phyloP scores from a whole-genome alignment of 1,140 invertebrate genomes.

The Bombus haemorrhoidalis region DNA sequence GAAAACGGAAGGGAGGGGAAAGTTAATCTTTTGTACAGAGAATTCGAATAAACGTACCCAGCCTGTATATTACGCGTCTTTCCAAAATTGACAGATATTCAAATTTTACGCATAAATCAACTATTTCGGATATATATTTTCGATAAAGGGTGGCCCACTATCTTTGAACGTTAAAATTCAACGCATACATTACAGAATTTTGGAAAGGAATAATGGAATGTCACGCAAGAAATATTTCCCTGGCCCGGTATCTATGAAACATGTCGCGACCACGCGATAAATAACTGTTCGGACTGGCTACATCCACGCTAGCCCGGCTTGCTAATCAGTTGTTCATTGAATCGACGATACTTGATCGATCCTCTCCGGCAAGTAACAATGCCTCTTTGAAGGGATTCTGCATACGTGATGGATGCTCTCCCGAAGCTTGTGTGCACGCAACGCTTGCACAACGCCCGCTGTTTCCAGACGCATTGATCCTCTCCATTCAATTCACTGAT shows the following conservation, averaged over 20 bases:
- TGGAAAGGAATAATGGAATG: not conserved
- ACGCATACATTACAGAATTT: not conserved
- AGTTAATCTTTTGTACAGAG: too few relatives aligned
- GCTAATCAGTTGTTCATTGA: slow-evolving; percentile 43
- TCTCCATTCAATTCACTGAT: slow-evolving; percentile 58
- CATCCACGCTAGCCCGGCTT: not conserved
- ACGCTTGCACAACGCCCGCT: not conserved
- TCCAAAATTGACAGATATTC: not conserved
- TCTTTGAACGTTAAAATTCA: not conserved
- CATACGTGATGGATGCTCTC: slow-evolving; percentile 38
- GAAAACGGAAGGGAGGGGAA: too few relatives aligned
- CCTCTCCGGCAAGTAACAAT: slow-evolving; percentile 50
- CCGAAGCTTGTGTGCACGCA: slow-evolving; percentile 24
- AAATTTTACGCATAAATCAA: not conserved
- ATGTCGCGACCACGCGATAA: slow-evolving; percentile 4
- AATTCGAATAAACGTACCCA: too few relatives aligned
- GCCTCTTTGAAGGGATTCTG: slow-evolving; percentile 40
- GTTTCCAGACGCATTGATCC: slow-evolving; percentile 32
- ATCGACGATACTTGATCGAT: slow-evolving; percentile 38
- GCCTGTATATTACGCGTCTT: too few relatives aligned
- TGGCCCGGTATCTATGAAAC: not conserved
- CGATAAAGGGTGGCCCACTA: not conserved
- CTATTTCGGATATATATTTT: too few relatives aligned
- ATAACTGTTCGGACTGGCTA: not conserved
- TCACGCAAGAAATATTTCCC: not conserved